These are phyloP conservation scores for Nebria salina DNA, from an alignment of 2,888 invertebrate species.

Conservation along the genomic window DNA sequence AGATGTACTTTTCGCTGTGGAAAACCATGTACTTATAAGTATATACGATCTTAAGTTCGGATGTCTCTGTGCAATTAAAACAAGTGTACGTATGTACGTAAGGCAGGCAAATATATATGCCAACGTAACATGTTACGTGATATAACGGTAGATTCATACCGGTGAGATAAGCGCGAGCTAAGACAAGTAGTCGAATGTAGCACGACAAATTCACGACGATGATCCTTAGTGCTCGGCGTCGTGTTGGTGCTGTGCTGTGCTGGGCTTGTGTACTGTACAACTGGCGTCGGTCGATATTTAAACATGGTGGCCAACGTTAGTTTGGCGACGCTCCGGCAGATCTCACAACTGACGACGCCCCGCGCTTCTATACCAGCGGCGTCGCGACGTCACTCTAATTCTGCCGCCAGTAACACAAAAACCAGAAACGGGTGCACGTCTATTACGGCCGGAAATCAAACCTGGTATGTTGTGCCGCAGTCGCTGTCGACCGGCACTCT, in stretches of 20 bases:
- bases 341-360: constrained; percentile 30
- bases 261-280: background rate
- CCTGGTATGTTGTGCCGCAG: constrained; percentile 11
- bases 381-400: constrained; percentile 26
- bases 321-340: constrained; percentile 25
- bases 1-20: background rate
- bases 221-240: constrained; percentile 8
- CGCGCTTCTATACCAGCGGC: constrained; percentile 10
- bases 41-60: background rate
- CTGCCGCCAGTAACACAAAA: constrained; percentile 42
- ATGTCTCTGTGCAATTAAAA: background rate
- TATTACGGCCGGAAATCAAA: background rate
- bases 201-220: constrained; percentile 13
- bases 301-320: constrained; percentile 37
- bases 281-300: constrained; percentile 32
- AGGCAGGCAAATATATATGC: background rate
- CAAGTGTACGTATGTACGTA: background rate
- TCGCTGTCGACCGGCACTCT: constrained; percentile 9
- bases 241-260: constrained; percentile 10
- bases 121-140: background rate
- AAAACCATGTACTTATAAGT: background rate
- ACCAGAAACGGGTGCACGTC: constrained; percentile 24
- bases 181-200: background rate
- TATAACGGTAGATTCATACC: background rate
- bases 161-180: background rate